Conservation (phyloP, 2,113 vertebrate species). For the Turdus rufiventris region DNA sequence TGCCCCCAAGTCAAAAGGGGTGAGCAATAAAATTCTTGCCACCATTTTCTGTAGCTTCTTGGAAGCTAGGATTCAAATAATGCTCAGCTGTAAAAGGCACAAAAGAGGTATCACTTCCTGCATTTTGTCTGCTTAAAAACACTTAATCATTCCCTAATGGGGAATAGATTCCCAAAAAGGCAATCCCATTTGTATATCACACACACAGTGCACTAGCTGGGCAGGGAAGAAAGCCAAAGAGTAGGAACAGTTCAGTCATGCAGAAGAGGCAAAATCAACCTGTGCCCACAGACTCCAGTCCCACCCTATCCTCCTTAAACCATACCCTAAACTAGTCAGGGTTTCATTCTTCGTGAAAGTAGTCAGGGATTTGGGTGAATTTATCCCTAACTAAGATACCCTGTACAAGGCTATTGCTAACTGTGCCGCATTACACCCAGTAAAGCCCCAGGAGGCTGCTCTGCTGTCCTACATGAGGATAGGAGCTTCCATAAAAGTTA, state of each 20-base stretch:
- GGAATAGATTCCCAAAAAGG: background rate
- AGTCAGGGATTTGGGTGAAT: background rate
- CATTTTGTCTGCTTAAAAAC: background rate
- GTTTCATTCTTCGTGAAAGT: background rate
- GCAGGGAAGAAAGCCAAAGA: background rate
- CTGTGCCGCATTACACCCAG: rapidly evolving
- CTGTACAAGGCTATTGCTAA: background rate
- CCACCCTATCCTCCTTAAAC: background rate
- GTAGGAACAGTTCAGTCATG: background rate
- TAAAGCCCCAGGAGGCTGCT: rapidly evolving
- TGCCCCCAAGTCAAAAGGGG: background rate
- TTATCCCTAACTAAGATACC: background rate
- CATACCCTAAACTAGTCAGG: background rate
- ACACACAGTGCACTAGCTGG: background rate
- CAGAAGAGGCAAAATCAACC: background rate
- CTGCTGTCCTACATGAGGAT: rapidly evolving
- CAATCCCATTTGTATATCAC: rapidly evolving
- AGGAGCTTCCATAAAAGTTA: background rate
- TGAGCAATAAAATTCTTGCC: background rate
- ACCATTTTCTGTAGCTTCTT: background rate
- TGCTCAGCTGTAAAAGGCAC: background rate
- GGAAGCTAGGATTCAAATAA: background rate
- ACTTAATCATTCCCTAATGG: background rate
- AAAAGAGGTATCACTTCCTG: background rate
- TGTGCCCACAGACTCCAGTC: background rate